Evolutionary conservation across 2,113 vertebrate species (phyloP).

Genomic region (Psophia crepitans): DNA sequence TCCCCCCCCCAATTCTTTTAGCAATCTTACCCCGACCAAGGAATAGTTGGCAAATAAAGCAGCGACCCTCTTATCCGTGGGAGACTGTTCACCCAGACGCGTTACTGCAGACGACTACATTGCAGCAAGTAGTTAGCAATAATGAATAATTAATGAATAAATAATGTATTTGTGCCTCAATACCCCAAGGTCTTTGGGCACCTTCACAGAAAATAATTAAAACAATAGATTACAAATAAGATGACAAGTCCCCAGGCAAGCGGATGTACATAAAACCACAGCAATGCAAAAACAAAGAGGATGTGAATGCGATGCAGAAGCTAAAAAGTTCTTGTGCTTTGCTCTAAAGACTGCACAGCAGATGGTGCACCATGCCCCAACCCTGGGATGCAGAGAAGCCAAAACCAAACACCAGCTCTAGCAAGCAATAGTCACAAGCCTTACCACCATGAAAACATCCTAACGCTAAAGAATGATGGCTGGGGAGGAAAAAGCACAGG

Average conservation of each 20-base stretch:
- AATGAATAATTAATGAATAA: slow-evolving; percentile 52
- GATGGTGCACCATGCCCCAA: not conserved
- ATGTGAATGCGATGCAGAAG: fast-evolving
- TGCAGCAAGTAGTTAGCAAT: slow-evolving; percentile 21
- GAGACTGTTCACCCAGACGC: not conserved
- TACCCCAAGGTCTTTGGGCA: slow-evolving; percentile 31
- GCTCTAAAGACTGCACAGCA: not conserved
- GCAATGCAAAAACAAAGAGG: not conserved
- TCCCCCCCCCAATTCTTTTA: not conserved
- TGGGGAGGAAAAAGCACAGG: not conserved
- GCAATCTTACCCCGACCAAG: not conserved
- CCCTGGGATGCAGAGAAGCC: not conserved
- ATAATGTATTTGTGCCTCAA: slow-evolving; percentile 21
- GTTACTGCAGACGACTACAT: not conserved
- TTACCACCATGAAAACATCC: not conserved
- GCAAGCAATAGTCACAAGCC: not conserved
- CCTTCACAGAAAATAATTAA: slow-evolving; percentile 58
- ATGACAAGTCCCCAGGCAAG: slow-evolving; percentile 20
- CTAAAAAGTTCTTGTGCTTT: not conserved
- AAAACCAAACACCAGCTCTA: not conserved
- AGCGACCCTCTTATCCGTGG: not conserved
- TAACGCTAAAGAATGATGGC: not conserved
- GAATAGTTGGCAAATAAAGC: not conserved
- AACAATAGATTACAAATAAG: slow-evolving; percentile 58
- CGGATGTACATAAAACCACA: not conserved